These are phyloP conservation scores for Tetramorium simillimum DNA, from an alignment of 1,140 invertebrate species.

Conservation along the genomic window DNA sequence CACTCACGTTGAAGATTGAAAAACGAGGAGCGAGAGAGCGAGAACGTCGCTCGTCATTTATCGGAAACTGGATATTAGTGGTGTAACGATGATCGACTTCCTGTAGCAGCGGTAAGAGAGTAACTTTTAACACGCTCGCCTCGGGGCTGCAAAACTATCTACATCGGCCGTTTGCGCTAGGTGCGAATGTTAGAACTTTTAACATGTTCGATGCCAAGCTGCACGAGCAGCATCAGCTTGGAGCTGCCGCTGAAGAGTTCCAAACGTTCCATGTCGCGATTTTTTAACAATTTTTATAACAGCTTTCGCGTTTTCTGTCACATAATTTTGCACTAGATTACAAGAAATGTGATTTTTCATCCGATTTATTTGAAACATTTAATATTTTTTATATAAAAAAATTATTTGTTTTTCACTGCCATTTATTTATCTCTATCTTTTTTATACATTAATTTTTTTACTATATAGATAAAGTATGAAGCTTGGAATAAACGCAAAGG, in stretches of 20 bases:
- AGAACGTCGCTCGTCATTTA: conserved; percentile 30
- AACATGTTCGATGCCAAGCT: conserved; percentile 32
- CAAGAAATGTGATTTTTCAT: neutral
- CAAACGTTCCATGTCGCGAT: conserved; percentile 9
- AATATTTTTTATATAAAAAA: neutral
- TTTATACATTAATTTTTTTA: neutral
- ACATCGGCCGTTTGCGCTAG: conserved; percentile 18
- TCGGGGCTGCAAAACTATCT: conserved; percentile 36
- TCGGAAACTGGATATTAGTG: conserved; percentile 34
- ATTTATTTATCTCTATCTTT: neutral
- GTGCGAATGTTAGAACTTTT: conserved; percentile 51
- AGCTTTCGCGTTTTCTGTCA: neutral
- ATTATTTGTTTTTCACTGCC: neutral
- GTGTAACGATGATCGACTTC: conserved; percentile 51
- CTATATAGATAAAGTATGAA: neutral
- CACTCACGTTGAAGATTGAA: conserved; percentile 19
- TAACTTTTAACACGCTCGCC: conserved; percentile 43
- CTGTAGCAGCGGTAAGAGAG: conserved; percentile 31
- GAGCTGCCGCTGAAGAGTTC: conserved; percentile 1
- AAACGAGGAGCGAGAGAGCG: neutral
- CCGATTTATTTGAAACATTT: neutral
- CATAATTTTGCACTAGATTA: neutral
- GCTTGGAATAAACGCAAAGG: neutral
- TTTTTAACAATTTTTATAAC: conserved; percentile 7
- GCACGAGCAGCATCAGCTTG: conserved; percentile 32